Conservation (phyloP, 2,888 invertebrate species). For the Acronicta leporina region DNA sequence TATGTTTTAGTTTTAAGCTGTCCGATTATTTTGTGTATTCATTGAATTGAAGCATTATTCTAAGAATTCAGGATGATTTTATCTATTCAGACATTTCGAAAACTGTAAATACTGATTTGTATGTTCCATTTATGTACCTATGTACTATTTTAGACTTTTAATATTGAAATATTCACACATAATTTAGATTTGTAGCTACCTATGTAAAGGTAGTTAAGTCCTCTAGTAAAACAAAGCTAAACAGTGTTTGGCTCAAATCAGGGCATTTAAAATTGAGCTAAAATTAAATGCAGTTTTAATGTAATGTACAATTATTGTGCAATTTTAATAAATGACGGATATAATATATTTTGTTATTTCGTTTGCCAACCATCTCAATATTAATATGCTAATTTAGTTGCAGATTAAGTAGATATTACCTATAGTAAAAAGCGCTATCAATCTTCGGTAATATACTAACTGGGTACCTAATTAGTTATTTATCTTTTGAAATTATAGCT, state of each 20-base stretch:
- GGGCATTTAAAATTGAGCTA: constrained; percentile 19
- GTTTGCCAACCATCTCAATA: neutral
- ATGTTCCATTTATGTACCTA: constrained; percentile 1
- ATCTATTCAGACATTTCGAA: constrained; percentile 18
- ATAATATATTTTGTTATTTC: constrained; percentile 12
- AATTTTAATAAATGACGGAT: constrained; percentile 53
- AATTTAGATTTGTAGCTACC: constrained; percentile 12
- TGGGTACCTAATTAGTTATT: too few species aligned
- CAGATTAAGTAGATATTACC: too few species aligned
- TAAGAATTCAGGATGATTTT: constrained; percentile 31
- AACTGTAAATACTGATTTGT: constrained; percentile 37
- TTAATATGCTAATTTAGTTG: neutral
- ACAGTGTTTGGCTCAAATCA: neutral
- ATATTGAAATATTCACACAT: constrained; percentile 16
- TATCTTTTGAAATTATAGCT: too few species aligned
- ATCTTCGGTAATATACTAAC: too few species aligned
- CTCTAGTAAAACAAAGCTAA: neutral
- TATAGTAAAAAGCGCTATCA: too few species aligned
- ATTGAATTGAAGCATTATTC: constrained; percentile 38
- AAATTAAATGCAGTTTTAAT: constrained; percentile 28
- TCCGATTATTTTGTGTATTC: constrained; percentile 41
- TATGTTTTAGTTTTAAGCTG: constrained; percentile 50
- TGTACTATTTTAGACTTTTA: constrained; percentile 22
- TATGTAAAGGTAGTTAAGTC: constrained; percentile 2
- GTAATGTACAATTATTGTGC: constrained; percentile 47